Conservation (phyloP, 2,113 vertebrate genomes). For the Conger conger region DNA sequence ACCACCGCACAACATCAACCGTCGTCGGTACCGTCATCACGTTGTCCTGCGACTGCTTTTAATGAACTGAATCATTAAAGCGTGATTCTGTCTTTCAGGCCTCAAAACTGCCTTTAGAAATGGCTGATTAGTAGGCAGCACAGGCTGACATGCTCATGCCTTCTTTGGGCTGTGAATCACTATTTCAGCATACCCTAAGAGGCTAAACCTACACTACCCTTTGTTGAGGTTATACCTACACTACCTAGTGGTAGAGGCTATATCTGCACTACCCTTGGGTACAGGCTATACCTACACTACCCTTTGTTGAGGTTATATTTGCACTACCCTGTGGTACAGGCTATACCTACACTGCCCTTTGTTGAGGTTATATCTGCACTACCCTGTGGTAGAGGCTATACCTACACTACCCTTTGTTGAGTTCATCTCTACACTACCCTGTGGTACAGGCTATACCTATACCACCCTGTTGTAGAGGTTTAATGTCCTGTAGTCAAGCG, state of each 20-base stretch:
- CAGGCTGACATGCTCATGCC: neutral
- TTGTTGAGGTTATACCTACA: no score
- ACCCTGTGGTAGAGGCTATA: neutral
- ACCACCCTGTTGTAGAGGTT: neutral
- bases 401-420: no score
- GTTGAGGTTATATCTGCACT: no score
- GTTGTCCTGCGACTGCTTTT: neutral
- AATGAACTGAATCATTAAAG: neutral
- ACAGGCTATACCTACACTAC: no score
- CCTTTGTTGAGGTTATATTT: no score
- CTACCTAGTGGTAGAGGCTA: no score
- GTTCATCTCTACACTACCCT: no score
- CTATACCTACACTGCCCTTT: no score
- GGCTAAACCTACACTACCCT: no score
- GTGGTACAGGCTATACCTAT: no score
- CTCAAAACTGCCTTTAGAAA: neutral
- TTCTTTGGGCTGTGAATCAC: neutral
- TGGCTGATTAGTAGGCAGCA: neutral
- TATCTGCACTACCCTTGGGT: no score
- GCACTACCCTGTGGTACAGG: no score
- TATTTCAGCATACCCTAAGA: neutral
- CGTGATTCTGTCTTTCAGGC: neutral
- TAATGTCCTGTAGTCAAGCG: neutral
- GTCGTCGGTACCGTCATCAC: neutral
- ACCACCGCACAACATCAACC: neutral